These are phyloP conservation scores for Hirundichthys speculiger DNA, from an alignment of 2,113 vertebrate genomes.

Conservation along the genomic window DNA sequence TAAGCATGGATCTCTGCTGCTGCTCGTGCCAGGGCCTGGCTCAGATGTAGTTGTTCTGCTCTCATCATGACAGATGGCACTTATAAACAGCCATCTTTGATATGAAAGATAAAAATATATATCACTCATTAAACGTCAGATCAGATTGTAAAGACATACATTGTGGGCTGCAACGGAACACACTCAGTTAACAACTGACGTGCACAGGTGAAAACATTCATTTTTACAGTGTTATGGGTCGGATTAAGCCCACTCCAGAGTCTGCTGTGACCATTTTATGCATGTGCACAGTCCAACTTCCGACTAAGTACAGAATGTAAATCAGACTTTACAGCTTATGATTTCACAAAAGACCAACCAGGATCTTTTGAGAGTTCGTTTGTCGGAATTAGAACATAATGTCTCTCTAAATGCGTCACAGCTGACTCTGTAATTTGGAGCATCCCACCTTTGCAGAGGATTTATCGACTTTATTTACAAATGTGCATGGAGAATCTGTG, in stretches of 20 bases:
- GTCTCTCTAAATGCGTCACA: no score
- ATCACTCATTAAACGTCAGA: constrained; percentile 5
- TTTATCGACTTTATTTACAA: no score
- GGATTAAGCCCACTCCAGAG: not conserved
- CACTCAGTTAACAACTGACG: not conserved
- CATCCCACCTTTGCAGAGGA: no score
- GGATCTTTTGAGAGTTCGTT: not conserved
- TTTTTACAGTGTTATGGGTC: not conserved
- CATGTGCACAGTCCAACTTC: constrained; percentile 7
- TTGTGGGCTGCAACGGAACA: constrained; percentile 3
- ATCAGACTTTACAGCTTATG: constrained; percentile 23
- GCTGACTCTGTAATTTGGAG: no score
- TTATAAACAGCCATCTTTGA: constrained; percentile 59
- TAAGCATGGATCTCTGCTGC: constrained; percentile 7
- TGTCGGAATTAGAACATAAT: no score
- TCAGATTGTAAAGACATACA: constrained; percentile 4
- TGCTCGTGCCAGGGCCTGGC: constrained; percentile 27
- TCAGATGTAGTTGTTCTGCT: constrained; percentile 34
- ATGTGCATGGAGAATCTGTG: no score
- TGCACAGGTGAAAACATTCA: not conserved
- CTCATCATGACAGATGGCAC: constrained; percentile 60
- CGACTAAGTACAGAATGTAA: constrained; percentile 2
- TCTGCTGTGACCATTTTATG: constrained; percentile 18
- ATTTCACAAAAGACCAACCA: constrained; percentile 21
- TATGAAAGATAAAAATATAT: constrained; percentile 31